Percentiles rank a stretch among this genome's conserved stretches.
These are phyloP conservation scores for Brachyrhaphis roseni DNA, from an alignment of 2,797 vertebrate genomes.

Conservation along the genomic window DNA sequence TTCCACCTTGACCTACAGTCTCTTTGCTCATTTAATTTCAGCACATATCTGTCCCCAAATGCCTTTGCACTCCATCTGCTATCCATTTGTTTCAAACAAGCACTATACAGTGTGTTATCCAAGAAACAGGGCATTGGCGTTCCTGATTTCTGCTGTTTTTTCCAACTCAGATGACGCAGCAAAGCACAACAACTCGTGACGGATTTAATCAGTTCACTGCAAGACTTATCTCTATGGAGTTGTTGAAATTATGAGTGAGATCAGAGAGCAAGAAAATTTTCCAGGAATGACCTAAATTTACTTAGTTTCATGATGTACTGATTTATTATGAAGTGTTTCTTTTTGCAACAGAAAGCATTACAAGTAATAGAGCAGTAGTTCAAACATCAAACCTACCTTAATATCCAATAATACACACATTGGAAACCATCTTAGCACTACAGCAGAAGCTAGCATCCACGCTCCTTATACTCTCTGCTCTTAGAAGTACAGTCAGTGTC, in stretches of 20 bases:
- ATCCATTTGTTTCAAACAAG: constrained; percentile 31
- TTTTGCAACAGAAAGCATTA: constrained; percentile 33
- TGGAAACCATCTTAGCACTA: no score
- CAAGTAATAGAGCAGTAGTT: no score
- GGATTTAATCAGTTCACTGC: constrained; percentile 9
- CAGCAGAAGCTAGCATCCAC: no score
- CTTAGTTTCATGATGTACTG: neutral
- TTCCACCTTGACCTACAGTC: constrained; percentile 10
- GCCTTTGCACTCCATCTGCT: constrained; percentile 35
- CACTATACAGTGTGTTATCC: constrained; percentile 27
- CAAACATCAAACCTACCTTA: no score
- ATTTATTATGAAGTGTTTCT: constrained; percentile 33
- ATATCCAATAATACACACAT: no score
- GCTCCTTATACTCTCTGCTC: no score
- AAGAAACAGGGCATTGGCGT: constrained; percentile 36
- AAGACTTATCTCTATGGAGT: constrained; percentile 24
- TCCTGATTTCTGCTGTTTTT: constrained; percentile 39
- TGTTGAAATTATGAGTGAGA: constrained; percentile 27
- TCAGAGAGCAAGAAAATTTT: constrained; percentile 20
- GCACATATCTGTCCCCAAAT: neutral
- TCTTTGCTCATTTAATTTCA: constrained; percentile 9
- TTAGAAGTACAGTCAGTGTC: no score
- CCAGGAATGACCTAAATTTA: constrained; percentile 28
- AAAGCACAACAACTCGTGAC: constrained; percentile 14
- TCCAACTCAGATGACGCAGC: constrained; percentile 34